A percentile compares a stretch with the other conserved stretches of the same genome.
phyloP scores from a whole-genome alignment of 2,888 invertebrate genomes.

The Lithodes maja region DNA sequence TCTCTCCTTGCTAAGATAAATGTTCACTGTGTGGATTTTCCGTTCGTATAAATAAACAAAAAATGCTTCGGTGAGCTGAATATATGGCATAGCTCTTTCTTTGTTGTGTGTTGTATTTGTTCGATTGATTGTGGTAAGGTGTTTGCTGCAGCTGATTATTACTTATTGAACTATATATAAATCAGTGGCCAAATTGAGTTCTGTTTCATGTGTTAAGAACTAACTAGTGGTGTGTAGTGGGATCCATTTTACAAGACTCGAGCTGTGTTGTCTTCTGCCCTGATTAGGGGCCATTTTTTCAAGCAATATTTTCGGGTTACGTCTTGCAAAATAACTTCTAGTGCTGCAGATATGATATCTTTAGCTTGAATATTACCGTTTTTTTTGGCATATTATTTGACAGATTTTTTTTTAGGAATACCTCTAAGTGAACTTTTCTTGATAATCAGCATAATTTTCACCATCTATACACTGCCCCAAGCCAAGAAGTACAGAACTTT shows the following conservation, averaged over 20 bases:
- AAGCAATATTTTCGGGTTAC: too few relatives aligned
- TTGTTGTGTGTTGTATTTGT: conserved; percentile 57
- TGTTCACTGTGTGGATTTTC: conserved; percentile 40
- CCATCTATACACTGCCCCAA: too few relatives aligned
- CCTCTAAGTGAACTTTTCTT: too few relatives aligned
- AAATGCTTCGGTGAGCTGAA: conserved; percentile 40
- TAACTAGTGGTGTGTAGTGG: conserved; percentile 30
- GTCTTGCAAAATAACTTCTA: too few relatives aligned
- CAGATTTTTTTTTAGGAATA: too few relatives aligned
- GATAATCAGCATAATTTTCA: too few relatives aligned
- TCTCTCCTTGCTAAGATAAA: conserved; percentile 17
- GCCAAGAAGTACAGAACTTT: too few relatives aligned
- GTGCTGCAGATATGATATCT: too few relatives aligned
- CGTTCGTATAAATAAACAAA: conserved; percentile 1
- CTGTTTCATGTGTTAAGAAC: conserved; percentile 28
- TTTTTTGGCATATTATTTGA: too few relatives aligned
- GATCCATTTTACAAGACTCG: conserved; percentile 30
- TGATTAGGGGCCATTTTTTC: neutral
- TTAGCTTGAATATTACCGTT: too few relatives aligned
- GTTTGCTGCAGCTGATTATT: conserved; percentile 24
- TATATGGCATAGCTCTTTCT: conserved; percentile 53
- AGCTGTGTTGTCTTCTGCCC: conserved; percentile 17
- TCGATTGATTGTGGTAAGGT: conserved; percentile 57
- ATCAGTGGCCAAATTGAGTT: conserved; percentile 35
- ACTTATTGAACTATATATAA: conserved; percentile 13